Conservation (phyloP, 2,888 invertebrate species). For the Apomyelois bistriatella region DNA sequence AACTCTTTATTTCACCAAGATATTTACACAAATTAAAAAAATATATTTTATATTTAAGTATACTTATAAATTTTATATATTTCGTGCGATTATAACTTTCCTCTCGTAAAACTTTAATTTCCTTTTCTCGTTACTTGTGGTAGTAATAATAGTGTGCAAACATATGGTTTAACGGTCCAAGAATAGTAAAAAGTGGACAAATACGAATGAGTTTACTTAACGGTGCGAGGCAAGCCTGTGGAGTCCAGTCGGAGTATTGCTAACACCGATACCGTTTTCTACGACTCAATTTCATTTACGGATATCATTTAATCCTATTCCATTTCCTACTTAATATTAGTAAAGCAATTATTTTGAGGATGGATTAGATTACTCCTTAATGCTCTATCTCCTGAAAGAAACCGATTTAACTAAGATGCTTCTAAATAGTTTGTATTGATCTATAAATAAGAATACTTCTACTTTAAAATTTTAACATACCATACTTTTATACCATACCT, state of each 20-base stretch:
- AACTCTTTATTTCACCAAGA: no score
- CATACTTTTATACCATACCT: no score
- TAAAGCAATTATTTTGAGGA: no score
- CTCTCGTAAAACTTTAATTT: background rate
- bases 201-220: slow-evolving; percentile 75
- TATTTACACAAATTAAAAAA: no score
- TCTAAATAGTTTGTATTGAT: no score
- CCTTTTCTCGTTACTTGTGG: background rate
- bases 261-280: slow-evolving; percentile 6
- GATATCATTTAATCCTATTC: slow-evolving; percentile 4
- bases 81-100: background rate
- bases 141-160: slow-evolving; percentile 11
- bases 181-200: slow-evolving; percentile 77
- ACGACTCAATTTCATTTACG: slow-evolving; percentile 13
- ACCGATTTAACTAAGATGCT: no score
- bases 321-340: background rate
- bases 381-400: no score
- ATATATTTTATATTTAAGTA: background rate
- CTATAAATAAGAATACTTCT: no score
- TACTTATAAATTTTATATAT: background rate
- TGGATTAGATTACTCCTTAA: no score
- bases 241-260: slow-evolving; percentile 7
- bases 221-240: slow-evolving; percentile 38
- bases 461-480: no score
- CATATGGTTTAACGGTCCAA: slow-evolving; percentile 56